Conservation (phyloP, 2,888 invertebrate species). For the Tenthredo mesomela region DNA sequence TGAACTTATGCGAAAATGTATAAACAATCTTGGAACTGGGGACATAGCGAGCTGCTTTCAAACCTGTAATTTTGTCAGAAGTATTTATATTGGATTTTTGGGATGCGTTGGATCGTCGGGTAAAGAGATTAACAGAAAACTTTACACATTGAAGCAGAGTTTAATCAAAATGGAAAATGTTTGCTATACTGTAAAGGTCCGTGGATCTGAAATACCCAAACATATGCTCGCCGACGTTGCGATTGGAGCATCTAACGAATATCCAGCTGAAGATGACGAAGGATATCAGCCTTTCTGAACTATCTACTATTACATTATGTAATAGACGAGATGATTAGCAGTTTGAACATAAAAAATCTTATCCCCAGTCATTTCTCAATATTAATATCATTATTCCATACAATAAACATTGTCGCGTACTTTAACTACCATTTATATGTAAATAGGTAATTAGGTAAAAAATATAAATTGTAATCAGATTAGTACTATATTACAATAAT, state of each 20-base stretch:
- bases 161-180: conserved; percentile 91
- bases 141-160: conserved; percentile 86
- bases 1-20: conserved; percentile 93
- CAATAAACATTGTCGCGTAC: not conserved
- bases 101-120: conserved; percentile 80
- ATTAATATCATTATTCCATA: not conserved
- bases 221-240: conserved; percentile 82
- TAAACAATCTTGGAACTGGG: conserved; percentile 89
- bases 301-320: not conserved
- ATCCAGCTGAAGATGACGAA: conserved; percentile 78
- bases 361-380: not conserved
- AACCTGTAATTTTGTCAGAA: conserved; percentile 86
- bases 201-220: conserved; percentile 90
- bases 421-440: not conserved
- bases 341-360: not conserved
- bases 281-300: conserved; percentile 74
- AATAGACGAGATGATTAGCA: not conserved
- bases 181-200: conserved; percentile 88
- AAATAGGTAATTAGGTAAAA: not conserved
- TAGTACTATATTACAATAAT: conserved; percentile 12
- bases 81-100: conserved; percentile 83
- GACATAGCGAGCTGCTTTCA: conserved; percentile 86
- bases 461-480: not conserved
- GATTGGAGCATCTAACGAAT: conserved; percentile 71
- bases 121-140: conserved; percentile 86